Conservation (phyloP, 2,113 vertebrate species). For the Pardalotus punctatus region DNA sequence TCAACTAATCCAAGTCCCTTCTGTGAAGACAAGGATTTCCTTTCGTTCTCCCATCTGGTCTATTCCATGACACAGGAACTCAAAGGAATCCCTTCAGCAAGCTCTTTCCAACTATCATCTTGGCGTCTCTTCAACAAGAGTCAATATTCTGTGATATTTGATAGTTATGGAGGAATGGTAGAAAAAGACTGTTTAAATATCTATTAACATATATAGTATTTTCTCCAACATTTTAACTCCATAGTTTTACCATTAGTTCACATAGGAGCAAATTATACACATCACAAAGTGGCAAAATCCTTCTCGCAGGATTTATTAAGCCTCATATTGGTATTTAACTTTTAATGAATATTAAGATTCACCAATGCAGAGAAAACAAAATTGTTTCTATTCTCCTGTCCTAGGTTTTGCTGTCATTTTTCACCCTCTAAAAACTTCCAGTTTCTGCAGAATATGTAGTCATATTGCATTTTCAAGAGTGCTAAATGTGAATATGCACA, state of each 20-base stretch:
- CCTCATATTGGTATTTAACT: not conserved
- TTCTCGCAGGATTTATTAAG: not conserved
- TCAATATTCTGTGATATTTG: not conserved
- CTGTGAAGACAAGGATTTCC: not conserved
- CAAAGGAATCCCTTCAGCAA: not conserved
- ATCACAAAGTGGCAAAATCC: not conserved
- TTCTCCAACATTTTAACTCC: not conserved
- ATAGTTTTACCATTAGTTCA: not conserved
- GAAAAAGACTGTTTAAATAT: not conserved
- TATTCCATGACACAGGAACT: not conserved
- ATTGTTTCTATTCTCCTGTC: not conserved
- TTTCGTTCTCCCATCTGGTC: not conserved
- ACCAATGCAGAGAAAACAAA: not conserved
- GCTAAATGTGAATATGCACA: not conserved
- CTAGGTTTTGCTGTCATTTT: not conserved
- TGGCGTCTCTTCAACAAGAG: not conserved
- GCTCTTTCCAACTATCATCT: not conserved
- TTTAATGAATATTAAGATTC: not conserved
- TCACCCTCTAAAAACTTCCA: not conserved
- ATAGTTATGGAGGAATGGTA: not conserved
- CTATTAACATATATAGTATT: not conserved
- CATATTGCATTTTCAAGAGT: not conserved
- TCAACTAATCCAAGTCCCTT: not conserved
- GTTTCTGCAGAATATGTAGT: not conserved
- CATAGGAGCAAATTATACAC: not conserved